Percentiles rank a stretch among this genome's conserved stretches.
Evolutionary conservation across 2,797 vertebrate genomes (phyloP).

Genomic region (Acanthiza pusilla): DNA sequence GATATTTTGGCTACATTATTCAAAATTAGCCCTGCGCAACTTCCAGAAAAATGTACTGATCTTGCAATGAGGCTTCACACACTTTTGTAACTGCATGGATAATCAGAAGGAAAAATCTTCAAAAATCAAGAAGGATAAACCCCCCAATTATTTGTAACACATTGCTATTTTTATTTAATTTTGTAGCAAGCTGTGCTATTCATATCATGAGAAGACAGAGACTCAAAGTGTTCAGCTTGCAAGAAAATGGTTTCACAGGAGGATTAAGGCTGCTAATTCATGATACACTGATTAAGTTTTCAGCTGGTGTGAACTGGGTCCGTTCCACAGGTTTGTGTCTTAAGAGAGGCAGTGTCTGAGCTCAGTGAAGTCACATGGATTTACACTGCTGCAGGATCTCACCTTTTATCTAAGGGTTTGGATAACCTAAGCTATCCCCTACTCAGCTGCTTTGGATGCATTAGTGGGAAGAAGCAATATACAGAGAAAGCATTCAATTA

Average conservation of each 20-base stretch:
- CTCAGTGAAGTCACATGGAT: neutral
- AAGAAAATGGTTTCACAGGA: neutral
- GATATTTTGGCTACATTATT: neutral
- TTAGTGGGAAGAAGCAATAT: neutral
- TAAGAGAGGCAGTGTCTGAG: neutral
- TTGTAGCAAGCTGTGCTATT: neutral
- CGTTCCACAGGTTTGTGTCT: neutral
- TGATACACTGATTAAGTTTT: neutral
- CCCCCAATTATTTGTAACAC: neutral
- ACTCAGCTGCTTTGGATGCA: neutral
- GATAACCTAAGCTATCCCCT: neutral
- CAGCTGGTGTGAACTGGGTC: neutral
- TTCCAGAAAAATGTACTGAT: conserved; percentile 1
- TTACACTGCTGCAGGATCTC: neutral
- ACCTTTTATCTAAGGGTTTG: neutral
- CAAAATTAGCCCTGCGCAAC: neutral
- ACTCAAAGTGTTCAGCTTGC: neutral
- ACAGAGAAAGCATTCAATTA: neutral
- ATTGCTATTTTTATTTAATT: neutral
- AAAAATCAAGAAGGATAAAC: neutral
- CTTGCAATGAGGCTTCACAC: neutral
- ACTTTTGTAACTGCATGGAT: neutral
- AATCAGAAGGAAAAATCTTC: neutral
- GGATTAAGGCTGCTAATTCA: neutral
- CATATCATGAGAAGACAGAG: neutral